These are phyloP conservation scores for Arrhamphus sclerolepis DNA, from an alignment of 2,797 vertebrate species.

Conservation along the genomic window DNA sequence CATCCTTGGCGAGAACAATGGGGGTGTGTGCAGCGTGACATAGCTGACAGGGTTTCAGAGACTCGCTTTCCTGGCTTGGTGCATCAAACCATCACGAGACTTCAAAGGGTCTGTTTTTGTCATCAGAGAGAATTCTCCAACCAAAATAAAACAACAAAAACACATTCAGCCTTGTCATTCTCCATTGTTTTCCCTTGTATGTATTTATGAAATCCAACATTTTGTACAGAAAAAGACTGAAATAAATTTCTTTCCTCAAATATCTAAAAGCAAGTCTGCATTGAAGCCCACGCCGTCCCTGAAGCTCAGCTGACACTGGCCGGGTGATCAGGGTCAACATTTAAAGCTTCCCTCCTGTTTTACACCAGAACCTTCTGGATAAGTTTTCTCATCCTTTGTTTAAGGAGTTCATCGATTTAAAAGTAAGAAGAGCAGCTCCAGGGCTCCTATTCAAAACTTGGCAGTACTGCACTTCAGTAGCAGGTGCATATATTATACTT, in stretches of 20 bases:
- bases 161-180: not conserved
- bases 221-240: too few species aligned
- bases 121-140: slow-evolving; percentile 56
- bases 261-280: slow-evolving; percentile 8
- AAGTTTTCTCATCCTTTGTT: slow-evolving; percentile 19
- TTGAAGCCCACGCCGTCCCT: not conserved
- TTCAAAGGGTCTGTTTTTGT: slow-evolving; percentile 53
- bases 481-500: slow-evolving; percentile 13
- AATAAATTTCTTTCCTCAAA: not conserved
- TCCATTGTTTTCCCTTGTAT: not conserved
- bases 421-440: slow-evolving; percentile 24
- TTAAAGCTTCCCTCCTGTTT: slow-evolving; percentile 6
- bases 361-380: slow-evolving; percentile 45
- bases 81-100: slow-evolving; percentile 47
- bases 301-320: slow-evolving; percentile 7
- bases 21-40: slow-evolving; percentile 8
- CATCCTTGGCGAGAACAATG: slow-evolving; percentile 10
- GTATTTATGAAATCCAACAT: too few species aligned
- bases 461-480: slow-evolving; percentile 37
- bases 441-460: slow-evolving; percentile 39
- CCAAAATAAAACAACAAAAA: slow-evolving; percentile 13
- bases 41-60: slow-evolving; percentile 25
- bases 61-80: slow-evolving; percentile 14
- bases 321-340: slow-evolving; percentile 9
- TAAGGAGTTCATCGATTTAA: too few species aligned